phyloP scores from a whole-genome alignment of 1,140 invertebrate species.

The Meteorus sp. region DNA sequence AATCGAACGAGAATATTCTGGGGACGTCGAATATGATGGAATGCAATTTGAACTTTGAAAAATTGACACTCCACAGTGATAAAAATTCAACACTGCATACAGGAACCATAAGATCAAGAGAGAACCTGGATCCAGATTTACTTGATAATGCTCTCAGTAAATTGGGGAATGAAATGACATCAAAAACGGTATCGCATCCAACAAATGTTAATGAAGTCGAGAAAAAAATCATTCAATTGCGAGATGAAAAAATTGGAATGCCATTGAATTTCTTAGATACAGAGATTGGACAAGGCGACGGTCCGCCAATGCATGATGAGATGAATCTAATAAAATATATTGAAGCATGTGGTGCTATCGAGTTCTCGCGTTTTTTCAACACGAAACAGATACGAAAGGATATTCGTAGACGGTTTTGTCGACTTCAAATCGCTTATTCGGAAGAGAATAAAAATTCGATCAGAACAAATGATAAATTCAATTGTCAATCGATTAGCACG shows the following conservation, averaged over 20 bases:
- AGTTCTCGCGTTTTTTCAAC: constrained; percentile 1
- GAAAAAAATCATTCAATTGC: neutral
- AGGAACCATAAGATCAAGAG: neutral
- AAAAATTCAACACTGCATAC: neutral
- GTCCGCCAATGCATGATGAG: neutral
- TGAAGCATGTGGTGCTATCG: constrained; percentile 16
- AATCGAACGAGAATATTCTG: too few relatives aligned
- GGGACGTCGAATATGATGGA: neutral
- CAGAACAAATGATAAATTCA: neutral
- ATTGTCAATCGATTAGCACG: too few relatives aligned
- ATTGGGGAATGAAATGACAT: neutral
- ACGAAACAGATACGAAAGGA: constrained; percentile 13
- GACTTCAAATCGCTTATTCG: constrained; percentile 21
- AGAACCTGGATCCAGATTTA: neutral
- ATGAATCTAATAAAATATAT: constrained; percentile 7
- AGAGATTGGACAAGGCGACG: constrained; percentile 12
- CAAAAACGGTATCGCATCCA: neutral
- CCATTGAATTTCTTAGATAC: neutral
- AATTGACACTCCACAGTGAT: neutral
- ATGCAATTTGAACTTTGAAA: neutral
- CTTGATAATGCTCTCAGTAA: neutral
- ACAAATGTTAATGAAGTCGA: neutral
- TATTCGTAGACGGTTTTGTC: constrained; percentile 10
- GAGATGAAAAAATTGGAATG: neutral
- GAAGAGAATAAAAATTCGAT: constrained; percentile 6